These are phyloP conservation scores for Unio delphinus DNA, from an alignment of 2,888 invertebrate species.

Conservation along the genomic window DNA sequence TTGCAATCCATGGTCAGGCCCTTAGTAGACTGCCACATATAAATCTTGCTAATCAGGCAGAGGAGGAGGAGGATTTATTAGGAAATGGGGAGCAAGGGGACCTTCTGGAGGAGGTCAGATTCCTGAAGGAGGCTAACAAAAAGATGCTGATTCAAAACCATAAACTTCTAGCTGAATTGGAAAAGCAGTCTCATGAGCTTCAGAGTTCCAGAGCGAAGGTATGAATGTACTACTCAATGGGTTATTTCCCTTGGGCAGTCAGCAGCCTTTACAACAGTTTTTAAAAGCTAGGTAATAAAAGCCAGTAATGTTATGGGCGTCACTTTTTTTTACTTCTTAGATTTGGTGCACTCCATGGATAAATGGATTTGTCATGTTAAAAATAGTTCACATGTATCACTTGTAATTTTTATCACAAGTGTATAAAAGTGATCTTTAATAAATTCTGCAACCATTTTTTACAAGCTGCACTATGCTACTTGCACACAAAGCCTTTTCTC, in stretches of 20 bases:
- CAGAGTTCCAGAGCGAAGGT: conserved; percentile 57
- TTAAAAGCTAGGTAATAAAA: neutral
- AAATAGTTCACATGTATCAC: too few species aligned
- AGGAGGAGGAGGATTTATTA: neutral
- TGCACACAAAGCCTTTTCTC: too few species aligned
- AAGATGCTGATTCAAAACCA: conserved; percentile 62
- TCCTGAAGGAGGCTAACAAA: conserved; percentile 48
- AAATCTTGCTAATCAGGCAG: neutral
- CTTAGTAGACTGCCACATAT: too few species aligned
- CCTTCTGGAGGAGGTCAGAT: conserved; percentile 24
- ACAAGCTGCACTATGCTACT: too few species aligned
- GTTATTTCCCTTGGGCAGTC: too few species aligned
- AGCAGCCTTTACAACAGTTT: too few species aligned
- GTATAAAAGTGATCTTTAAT: too few species aligned
- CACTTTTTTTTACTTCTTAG: neutral
- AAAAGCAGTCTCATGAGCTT: conserved; percentile 54
- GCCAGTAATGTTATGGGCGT: neutral
- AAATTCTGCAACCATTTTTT: too few species aligned
- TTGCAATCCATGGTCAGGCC: too few species aligned
- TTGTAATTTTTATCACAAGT: too few species aligned
- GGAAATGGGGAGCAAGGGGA: neutral
- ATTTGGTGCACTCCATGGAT: too few species aligned
- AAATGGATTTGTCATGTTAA: too few species aligned
- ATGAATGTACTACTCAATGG: neutral
- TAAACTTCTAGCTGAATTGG: conserved; percentile 58